Evolutionary conservation across 2,888 invertebrate species (phyloP), one percentile per base, ranked within the genome.

Genomic region (Miltochrista miniata): DNA sequence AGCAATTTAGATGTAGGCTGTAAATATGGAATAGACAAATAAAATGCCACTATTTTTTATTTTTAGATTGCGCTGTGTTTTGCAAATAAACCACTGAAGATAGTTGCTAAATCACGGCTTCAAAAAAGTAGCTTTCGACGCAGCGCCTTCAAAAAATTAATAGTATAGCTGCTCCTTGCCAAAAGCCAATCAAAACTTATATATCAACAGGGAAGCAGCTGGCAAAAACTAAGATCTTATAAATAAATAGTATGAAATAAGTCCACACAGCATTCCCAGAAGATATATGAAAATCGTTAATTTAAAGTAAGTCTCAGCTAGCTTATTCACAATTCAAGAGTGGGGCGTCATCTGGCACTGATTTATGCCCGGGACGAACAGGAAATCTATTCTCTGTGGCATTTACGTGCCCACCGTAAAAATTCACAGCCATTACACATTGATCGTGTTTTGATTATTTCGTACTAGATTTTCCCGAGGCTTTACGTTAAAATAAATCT

Each of bases 291-390:
- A 48, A 65, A 68, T 62, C 59, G 67, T 68, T 70, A 70, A 70
- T 71, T 70, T 67, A 57, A 73, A 68, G 68, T 74, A 70, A 63
- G 65, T 69, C 65, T 63, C 64, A 62, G 61, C 68, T 66, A 66
- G 68, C 79, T 82, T 79, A 84, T 85, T 74, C 79, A 81, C 76
- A 81, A 88, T 87, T 87, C 85, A 78, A 67, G 74, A 80, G 76
- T 71, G 68, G 68, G 61, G 77, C 86, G 83, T 81, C 84, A 81
- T 78, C 84, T 85, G 81, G 76, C 69, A 54, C 70, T 54, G 85
- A 86, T 87, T 86, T 87, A 87, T 86, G 71, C 76, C 73, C 70
- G 70, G 70, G 67, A 79, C 80, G 79, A 72, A 65, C 68, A 71
- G 70, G 61, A 74, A 79, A 74, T 74, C 69, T 72, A 65, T 75